phyloP scores from a whole-genome alignment of 2,113 vertebrate genomes.

The Ceyx cyanopectus region DNA sequence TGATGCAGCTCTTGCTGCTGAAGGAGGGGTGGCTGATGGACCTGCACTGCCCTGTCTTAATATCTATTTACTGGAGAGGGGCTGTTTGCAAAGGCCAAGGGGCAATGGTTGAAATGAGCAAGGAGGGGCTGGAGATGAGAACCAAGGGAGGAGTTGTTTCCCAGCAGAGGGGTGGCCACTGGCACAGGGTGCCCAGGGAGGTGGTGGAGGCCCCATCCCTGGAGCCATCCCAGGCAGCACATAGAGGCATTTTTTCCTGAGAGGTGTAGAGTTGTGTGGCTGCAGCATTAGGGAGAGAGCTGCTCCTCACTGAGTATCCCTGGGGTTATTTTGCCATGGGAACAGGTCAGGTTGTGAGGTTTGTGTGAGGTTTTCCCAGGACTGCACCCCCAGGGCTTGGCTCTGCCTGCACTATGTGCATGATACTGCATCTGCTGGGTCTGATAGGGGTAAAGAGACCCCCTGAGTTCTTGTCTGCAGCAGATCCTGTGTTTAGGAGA shows the following conservation, averaged over 20 bases:
- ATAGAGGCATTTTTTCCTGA: neutral
- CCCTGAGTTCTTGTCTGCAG: neutral
- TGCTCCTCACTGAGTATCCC: neutral
- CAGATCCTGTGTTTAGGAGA: neutral
- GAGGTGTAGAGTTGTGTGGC: neutral
- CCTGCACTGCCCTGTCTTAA: neutral
- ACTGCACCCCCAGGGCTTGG: neutral
- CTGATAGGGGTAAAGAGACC: neutral
- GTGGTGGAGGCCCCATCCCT: no score
- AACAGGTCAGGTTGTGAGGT: neutral
- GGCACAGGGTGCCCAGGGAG: no score
- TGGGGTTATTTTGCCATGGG: neutral
- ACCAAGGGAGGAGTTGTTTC: no score
- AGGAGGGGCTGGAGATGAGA: no score
- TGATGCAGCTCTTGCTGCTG: neutral
- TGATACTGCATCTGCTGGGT: neutral
- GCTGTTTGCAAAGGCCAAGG: no score
- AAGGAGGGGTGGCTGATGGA: neutral
- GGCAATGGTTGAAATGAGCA: no score
- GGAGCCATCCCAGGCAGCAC: no score
- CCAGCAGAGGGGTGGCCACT: no score
- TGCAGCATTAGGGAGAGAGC: neutral
- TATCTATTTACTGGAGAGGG: neutral
- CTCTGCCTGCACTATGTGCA: neutral
- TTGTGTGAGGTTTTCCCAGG: neutral